Conservation (phyloP, 2,797 vertebrate genomes). For the Enteromius afrohamiltoni region DNA sequence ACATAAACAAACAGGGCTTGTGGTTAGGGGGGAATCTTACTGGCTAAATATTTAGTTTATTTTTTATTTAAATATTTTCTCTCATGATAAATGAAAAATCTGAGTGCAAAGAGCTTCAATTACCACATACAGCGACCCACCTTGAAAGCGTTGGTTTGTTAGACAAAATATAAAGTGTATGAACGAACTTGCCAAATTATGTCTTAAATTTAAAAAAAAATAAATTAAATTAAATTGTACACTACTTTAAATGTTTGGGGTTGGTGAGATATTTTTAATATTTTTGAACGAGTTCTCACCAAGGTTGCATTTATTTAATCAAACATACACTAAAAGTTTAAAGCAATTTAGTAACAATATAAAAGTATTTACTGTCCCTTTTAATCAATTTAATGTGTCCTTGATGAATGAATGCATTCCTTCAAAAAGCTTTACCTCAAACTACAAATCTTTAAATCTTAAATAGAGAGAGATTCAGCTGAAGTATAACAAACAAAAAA, state of each 20-base stretch:
- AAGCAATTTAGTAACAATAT: neutral
- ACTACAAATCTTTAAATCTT: neutral
- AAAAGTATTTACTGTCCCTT: neutral
- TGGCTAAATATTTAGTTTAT: neutral
- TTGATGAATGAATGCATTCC: neutral
- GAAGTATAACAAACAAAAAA: slow-evolving; percentile 9
- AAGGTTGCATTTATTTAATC: neutral
- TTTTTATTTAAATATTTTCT: neutral
- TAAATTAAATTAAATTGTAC: neutral
- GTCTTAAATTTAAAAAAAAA: neutral
- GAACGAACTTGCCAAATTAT: neutral
- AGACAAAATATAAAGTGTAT: neutral
- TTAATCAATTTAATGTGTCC: neutral
- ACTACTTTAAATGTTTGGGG: neutral
- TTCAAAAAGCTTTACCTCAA: neutral
- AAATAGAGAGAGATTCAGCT: neutral
- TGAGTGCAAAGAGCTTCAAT: neutral
- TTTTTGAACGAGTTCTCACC: neutral
- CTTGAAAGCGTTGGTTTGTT: neutral
- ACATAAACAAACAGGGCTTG: slow-evolving; percentile 12
- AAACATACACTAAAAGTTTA: neutral
- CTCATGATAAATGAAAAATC: neutral
- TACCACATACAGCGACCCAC: neutral
- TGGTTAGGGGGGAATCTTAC: too few relatives aligned
- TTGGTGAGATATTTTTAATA: neutral